Base-by-base conservation (phyloP, 2,797 vertebrate genomes). In the Galago senegalensis region DNA sequence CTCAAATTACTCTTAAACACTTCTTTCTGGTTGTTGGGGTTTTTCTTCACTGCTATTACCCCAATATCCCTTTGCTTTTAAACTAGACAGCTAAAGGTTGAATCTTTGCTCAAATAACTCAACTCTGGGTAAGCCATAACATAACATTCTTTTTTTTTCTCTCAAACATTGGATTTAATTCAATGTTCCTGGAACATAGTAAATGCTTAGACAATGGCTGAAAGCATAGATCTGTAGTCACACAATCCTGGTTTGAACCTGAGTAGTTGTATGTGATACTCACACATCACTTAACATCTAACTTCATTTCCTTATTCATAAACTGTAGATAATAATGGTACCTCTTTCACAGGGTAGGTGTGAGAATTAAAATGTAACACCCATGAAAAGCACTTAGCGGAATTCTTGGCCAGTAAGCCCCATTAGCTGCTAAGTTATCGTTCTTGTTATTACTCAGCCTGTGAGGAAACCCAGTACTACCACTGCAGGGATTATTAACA, bases 301-400 rank as follows among this genome's bases (percentile, higher is more conserved):
- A 40, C 11, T 92, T 84, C 34, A 34, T 31, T 85, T 95, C 49
- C 69, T 93, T 21, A 49, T 81, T 25, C 86, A 5, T 82, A 70
- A 85, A 77, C 27, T 91, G 25, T 69, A 94, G 61, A 76, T 86
- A 85, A 93, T 91, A 79, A 87, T 14, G 13, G 37, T 72, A 34
- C 29, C 17, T 81, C n/a, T 93, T 90, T 81, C 75, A 91, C n/a
- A 85, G 60, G 11, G 16, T 25, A 10, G 43, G 20, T 29, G 23
- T 96, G 79, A 89, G 49, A 60, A 85, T 79, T 58, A 91, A 91
- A 23, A 86, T 79, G 34, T 96, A 90, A 90, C 13, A 80, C 4
- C 40, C 37, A 56, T 25, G n/a, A 8, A 85, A 76, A 94, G 49
- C 63, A 83, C 37, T 40, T 72, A 91, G 23, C 40, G 43, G 25